phyloP scores from a whole-genome alignment of 2,888 invertebrate genomes.

The Apocheima hispidaria region DNA sequence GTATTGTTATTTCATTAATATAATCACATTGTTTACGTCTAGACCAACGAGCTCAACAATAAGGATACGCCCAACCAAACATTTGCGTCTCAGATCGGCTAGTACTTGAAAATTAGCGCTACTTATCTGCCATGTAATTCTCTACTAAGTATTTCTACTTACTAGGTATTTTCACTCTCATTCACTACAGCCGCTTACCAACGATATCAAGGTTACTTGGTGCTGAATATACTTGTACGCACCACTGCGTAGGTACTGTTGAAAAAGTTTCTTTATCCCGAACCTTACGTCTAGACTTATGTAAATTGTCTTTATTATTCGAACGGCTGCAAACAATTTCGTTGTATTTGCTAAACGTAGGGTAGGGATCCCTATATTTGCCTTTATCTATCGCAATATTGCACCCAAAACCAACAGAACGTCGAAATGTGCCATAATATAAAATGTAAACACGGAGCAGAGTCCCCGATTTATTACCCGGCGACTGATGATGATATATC shows the following conservation, averaged over 20 bases:
- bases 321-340: conserved; percentile 18
- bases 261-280: too few relatives aligned
- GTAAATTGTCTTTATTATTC: conserved; percentile 8
- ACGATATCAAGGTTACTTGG: too few relatives aligned
- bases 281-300: conserved; percentile 20
- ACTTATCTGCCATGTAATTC: too few relatives aligned
- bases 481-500: conserved; percentile 85
- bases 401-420: conserved; percentile 46
- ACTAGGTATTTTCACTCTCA: too few relatives aligned
- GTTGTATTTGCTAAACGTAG: conserved; percentile 25
- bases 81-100: too few relatives aligned
- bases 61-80: too few relatives aligned
- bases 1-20: conserved; percentile 28
- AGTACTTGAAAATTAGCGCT: too few relatives aligned
- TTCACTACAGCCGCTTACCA: too few relatives aligned
- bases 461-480: conserved; percentile 77
- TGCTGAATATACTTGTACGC: too few relatives aligned
- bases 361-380: conserved; percentile 30
- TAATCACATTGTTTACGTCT: conserved; percentile 9
- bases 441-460: conserved; percentile 73
- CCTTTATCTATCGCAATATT: conserved; percentile 42
- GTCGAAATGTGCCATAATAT: conserved; percentile 58
- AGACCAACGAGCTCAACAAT: too few relatives aligned
- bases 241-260: too few relatives aligned
- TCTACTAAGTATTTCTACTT: too few relatives aligned